phyloP scores from a whole-genome alignment of 1,140 invertebrate species.

The Apis mellifera region DNA sequence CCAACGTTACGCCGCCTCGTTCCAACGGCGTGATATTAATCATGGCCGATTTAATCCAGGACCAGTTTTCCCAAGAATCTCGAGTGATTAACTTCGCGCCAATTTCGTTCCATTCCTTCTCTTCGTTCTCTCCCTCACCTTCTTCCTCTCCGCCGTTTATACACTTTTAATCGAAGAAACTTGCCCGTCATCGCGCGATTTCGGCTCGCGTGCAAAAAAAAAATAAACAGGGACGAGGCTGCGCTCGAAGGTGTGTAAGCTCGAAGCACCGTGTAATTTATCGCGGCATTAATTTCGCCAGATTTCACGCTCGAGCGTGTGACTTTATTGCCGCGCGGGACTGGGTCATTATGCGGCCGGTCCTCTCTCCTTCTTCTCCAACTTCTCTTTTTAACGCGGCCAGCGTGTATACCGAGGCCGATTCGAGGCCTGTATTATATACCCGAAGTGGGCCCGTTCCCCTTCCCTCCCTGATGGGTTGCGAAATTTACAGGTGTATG shows the following conservation, averaged over 20 bases:
- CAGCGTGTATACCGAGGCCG: neutral
- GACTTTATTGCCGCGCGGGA: conserved; percentile 15
- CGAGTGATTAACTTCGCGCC: neutral
- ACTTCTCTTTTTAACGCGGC: neutral
- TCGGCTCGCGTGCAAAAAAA: neutral
- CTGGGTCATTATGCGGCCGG: conserved; percentile 6
- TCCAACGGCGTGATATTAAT: conserved; percentile 51
- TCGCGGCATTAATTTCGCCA: conserved; percentile 27
- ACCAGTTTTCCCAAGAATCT: conserved; percentile 11
- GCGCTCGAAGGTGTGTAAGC: neutral
- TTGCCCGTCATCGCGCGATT: neutral
- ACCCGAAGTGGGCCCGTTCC: neutral
- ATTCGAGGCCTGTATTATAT: neutral
- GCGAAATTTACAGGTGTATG: neutral
- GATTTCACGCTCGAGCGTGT: conserved; percentile 29
- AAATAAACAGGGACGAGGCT: too few relatives aligned
- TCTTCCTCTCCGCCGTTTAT: neutral
- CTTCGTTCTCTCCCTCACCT: neutral
- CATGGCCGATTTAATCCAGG: conserved; percentile 50
- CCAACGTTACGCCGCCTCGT: neutral
- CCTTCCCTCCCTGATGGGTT: neutral
- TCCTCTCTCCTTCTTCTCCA: neutral
- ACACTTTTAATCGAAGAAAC: conserved; percentile 1
- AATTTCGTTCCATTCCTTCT: neutral
- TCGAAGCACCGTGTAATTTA: conserved; percentile 13